Evolutionary conservation across 2,113 vertebrate species (phyloP).

Genomic region (Calyptomena viridis): DNA sequence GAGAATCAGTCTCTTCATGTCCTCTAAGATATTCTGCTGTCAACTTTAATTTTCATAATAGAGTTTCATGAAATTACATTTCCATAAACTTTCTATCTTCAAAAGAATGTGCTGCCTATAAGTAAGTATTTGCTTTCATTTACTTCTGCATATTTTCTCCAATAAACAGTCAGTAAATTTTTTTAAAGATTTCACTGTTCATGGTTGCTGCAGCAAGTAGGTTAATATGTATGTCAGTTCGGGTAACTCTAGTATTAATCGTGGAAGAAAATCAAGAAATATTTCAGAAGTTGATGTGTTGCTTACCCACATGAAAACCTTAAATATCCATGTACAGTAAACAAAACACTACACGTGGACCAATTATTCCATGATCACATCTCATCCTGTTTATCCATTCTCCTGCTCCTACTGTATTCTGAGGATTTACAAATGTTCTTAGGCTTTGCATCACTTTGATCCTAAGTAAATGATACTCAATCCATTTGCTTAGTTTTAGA

Average conservation of each 20-base stretch:
- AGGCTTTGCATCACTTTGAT: background rate
- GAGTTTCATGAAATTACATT: background rate
- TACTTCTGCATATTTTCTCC: background rate
- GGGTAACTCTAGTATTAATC: background rate
- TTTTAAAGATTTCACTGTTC: background rate
- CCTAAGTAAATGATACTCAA: background rate
- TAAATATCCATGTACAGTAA: background rate
- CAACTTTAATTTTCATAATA: background rate
- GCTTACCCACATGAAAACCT: background rate
- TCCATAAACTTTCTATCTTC: background rate
- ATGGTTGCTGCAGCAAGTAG: background rate
- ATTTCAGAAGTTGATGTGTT: background rate
- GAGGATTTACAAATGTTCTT: background rate
- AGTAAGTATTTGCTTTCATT: background rate
- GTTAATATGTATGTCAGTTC: background rate
- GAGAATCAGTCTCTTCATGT: background rate
- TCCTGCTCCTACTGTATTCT: background rate
- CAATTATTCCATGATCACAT: background rate
- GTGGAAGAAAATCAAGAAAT: background rate
- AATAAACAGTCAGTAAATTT: background rate
- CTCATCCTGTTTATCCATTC: background rate
- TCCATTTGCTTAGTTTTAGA: conserved; percentile 10
- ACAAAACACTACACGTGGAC: background rate
- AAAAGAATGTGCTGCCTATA: background rate
- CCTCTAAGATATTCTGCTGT: background rate